Conservation (phyloP, 2,888 invertebrate genomes). For the Tetanocera ferruginea region DNA sequence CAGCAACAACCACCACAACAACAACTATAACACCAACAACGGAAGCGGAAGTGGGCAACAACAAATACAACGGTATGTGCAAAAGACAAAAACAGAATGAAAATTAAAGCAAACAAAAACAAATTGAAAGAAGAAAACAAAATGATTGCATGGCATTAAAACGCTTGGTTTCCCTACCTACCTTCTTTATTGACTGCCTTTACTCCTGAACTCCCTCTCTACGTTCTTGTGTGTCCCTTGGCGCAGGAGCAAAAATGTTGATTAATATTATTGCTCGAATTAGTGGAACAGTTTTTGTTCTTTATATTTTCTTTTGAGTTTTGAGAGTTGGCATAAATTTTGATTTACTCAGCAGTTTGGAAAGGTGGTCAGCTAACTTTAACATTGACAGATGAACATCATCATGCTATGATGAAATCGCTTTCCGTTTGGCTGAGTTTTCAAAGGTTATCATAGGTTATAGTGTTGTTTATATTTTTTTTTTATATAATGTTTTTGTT, state of each 20-base stretch:
- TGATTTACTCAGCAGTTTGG: background rate
- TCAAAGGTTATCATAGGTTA: background rate
- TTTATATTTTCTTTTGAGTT: background rate
- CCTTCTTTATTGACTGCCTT: background rate
- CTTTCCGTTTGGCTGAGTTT: background rate
- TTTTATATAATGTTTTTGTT: background rate
- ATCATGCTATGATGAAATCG: too few relatives aligned
- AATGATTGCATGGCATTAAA: background rate
- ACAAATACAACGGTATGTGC: constrained; percentile 18
- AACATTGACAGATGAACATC: too few relatives aligned
- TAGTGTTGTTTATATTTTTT: background rate
- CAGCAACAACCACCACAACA: constrained; percentile 26
- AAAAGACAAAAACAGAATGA: background rate
- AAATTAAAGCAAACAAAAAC: background rate
- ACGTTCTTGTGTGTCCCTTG: background rate
- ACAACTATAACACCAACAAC: background rate
- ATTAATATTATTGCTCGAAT: background rate
- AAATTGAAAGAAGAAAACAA: background rate
- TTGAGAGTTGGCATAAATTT: background rate
- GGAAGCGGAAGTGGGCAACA: constrained; percentile 27
- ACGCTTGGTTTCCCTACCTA: background rate
- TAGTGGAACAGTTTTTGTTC: background rate
- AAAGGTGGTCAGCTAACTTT: too few relatives aligned
- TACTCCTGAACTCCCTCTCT: background rate
- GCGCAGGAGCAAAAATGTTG: background rate